Evolutionary conservation across 2,113 vertebrate genomes (phyloP), one percentile per base, ranked within the genome.

Genomic region (Elephas maximus): DNA sequence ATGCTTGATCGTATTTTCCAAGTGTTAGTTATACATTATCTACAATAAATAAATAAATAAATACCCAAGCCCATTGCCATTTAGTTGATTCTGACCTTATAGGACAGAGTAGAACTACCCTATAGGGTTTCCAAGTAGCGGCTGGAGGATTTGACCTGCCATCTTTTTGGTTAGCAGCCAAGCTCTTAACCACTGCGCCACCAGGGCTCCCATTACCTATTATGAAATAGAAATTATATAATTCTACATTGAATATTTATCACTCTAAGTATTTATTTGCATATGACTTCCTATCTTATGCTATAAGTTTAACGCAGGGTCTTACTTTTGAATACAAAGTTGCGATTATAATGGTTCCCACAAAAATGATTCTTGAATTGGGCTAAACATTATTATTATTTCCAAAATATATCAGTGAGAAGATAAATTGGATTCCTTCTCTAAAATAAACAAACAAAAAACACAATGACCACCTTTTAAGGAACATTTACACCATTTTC

Each of bases 1-100:
- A 96, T 92, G 93, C 28, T 95, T 95, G 53, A 96, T 95, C 81
- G 65, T 82, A 88, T 97, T 95, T 96, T 96, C 37, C 37, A 96
- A 63, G 84, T 88, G 65, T 97, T 97, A 88, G 93, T 76, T 96
- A 92, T 78, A 92, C 20, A 92, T 88, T 95, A 95, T 80, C 83
- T 96, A 57, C 53, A n/a, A n/a, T n/a, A n/a, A n/a, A n/a, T 15
- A 57, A 57, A 57, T 2, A 57, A 57, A 57, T 2, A 57, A 57
- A 2, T 2, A 57, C 14, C 11, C 11, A 57, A 57, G 15, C 53
- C 15, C 53, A 12, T 57, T 17, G 14, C 53, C 53, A 57, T 57
- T 3, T 8, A 57, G 53, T 57, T 15, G 53, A 57, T 57, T 14
- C 53, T 14, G 15, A 57, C 53, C 53, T 4, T 57, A 57, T 17